A percentile compares a stretch with the other conserved stretches of the same genome.
phyloP scores from a whole-genome alignment of 2,113 vertebrate species.

The Nyctibius bracteatus region DNA sequence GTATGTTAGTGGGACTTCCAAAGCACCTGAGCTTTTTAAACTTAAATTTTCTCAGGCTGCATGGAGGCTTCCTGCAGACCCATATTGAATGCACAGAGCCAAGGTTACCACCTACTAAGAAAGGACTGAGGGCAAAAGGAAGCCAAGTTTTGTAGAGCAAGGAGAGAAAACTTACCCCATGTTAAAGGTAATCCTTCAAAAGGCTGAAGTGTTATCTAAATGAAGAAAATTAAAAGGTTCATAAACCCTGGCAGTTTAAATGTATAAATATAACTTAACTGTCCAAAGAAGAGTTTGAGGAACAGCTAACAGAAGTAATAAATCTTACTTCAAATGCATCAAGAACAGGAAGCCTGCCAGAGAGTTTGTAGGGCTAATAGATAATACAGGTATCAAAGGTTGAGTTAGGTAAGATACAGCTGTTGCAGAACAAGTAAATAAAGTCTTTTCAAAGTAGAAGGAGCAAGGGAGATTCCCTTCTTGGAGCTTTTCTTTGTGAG shows the following conservation, averaged over 20 bases:
- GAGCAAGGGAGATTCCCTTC: neutral
- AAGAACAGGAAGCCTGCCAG: neutral
- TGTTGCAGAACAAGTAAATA: neutral
- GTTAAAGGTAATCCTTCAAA: neutral
- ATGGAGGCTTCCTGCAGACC: neutral
- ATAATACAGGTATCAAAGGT: neutral
- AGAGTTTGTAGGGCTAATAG: neutral
- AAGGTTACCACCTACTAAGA: neutral
- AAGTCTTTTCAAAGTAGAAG: neutral
- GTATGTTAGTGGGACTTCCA: neutral
- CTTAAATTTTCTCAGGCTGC: neutral
- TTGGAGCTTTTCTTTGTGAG: neutral
- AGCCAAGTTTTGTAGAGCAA: neutral
- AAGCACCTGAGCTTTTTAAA: neutral
- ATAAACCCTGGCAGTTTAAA: neutral
- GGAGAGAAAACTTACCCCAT: neutral
- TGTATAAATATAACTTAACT: neutral
- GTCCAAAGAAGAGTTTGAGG: neutral
- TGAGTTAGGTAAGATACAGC: neutral
- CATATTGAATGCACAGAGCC: neutral
- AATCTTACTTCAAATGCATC: neutral
- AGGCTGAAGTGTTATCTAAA: neutral
- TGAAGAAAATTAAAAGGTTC: neutral
- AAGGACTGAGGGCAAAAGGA: neutral
- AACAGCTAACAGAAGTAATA: neutral